A percentile compares a stretch with the other conserved stretches of the same genome.
Evolutionary conservation across 2,113 vertebrate species (phyloP).

Genomic region (Ibidorhyncha struthersii): DNA sequence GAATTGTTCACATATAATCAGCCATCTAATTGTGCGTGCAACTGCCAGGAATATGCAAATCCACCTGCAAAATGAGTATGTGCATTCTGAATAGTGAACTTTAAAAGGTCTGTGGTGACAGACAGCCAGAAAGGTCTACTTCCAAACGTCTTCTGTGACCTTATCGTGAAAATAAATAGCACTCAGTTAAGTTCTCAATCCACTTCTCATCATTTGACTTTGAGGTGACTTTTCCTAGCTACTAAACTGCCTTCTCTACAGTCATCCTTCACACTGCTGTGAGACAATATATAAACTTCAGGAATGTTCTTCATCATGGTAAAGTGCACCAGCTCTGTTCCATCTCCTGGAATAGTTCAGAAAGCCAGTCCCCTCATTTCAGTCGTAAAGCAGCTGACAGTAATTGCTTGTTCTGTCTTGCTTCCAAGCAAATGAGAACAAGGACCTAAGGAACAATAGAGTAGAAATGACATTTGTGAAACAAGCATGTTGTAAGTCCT

Average conservation of each 20-base stretch:
- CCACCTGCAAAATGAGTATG: not conserved
- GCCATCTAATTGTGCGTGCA: not conserved
- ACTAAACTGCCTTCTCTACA: not conserved
- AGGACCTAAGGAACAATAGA: constrained; percentile 33
- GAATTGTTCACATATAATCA: not conserved
- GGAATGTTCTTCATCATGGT: not conserved
- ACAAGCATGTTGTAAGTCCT: not conserved
- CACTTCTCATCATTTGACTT: not conserved
- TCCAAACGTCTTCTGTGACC: not conserved
- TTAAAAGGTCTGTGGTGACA: not conserved
- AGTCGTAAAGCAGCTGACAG: not conserved
- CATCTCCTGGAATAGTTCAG: not conserved
- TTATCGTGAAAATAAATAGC: not conserved
- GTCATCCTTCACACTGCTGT: not conserved
- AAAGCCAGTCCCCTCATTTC: not conserved
- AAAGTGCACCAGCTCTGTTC: not conserved
- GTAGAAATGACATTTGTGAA: constrained; percentile 20
- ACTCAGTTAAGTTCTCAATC: not conserved
- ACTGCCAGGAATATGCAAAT: not conserved
- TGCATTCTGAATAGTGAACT: not conserved
- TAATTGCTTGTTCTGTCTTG: not conserved
- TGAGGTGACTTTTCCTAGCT: not conserved
- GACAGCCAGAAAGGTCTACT: not conserved
- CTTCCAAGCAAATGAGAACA: not conserved
- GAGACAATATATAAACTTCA: not conserved